phyloP scores from a whole-genome alignment of 2,888 invertebrate species.

The Philereme transversata region DNA sequence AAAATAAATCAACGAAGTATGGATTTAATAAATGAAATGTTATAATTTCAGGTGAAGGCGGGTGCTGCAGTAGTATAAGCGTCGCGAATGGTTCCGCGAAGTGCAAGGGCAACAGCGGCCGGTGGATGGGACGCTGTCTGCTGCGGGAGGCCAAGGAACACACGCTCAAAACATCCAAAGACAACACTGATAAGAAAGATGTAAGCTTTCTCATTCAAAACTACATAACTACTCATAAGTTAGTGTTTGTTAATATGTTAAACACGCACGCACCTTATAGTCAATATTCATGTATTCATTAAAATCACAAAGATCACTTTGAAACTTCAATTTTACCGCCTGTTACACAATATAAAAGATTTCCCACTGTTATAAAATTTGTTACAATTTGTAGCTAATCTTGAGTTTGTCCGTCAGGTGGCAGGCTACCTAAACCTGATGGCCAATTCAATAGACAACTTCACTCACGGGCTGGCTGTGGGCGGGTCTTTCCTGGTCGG shows the following conservation, averaged over 20 bases:
- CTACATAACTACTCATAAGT: no score
- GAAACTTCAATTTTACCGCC: no score
- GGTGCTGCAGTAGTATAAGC: constrained; percentile 57
- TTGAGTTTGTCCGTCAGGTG: constrained; percentile 71
- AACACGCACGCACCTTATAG: no score
- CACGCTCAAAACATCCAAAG: constrained; percentile 53
- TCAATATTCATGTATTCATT: no score
- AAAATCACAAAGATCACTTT: no score
- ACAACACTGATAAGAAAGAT: constrained; percentile 69
- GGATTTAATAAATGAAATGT: no score
- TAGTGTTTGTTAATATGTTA: no score
- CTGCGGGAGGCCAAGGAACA: constrained; percentile 72
- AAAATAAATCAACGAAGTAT: no score
- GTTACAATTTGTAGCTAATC: no score
- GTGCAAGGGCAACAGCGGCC: constrained; percentile 53
- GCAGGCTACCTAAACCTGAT: constrained; percentile 97
- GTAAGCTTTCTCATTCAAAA: constrained; percentile 51
- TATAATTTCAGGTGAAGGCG: constrained; percentile 53
- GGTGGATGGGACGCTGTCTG: constrained; percentile 80
- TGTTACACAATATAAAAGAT: no score
- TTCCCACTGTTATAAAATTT: no score
- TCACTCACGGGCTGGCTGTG: constrained; percentile 98
- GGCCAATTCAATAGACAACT: constrained; percentile 99
- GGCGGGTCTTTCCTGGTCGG: constrained; percentile 98
- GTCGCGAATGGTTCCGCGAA: constrained; percentile 44